phyloP scores from a whole-genome alignment of 1,140 invertebrate genomes.

The Pomacea maculata region DNA sequence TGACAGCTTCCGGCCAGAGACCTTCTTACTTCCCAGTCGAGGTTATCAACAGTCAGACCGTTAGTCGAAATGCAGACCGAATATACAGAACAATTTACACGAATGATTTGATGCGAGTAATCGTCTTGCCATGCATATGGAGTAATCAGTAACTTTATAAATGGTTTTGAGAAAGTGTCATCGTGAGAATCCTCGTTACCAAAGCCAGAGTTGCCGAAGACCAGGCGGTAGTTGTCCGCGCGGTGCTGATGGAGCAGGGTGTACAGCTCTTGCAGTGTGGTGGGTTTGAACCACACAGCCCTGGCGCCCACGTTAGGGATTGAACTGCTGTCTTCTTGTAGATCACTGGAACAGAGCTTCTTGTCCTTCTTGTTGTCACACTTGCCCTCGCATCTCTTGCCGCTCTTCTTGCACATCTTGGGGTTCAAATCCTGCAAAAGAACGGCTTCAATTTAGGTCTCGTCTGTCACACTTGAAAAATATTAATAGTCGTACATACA shows the following conservation, averaged over 20 bases:
- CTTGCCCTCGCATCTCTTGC: slow-evolving; percentile 32
- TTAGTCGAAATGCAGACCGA: neutral
- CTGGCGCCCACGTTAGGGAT: slow-evolving; percentile 38
- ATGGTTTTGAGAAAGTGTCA: neutral
- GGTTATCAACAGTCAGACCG: neutral
- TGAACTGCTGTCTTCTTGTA: neutral
- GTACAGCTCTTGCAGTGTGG: slow-evolving; percentile 39
- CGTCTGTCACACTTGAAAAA: too few species aligned
- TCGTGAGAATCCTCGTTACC: slow-evolving; percentile 23
- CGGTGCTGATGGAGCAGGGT: slow-evolving; percentile 37
- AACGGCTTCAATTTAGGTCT: slow-evolving; percentile 34
- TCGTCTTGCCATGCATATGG: neutral
- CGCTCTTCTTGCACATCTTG: slow-evolving; percentile 49
- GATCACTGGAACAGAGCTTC: neutral
- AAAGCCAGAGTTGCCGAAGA: slow-evolving; percentile 46
- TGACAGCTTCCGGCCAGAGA: too few species aligned
- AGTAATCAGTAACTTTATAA: too few species aligned
- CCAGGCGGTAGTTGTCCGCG: slow-evolving; percentile 38
- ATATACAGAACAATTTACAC: neutral
- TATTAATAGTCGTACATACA: too few species aligned
- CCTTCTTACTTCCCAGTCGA: too few species aligned
- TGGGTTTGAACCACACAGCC: slow-evolving; percentile 48
- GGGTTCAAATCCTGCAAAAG: slow-evolving; percentile 41
- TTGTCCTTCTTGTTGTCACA: neutral
- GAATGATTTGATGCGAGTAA: neutral